Percentiles rank a stretch among this genome's conserved stretches.
Conservation (phyloP, 2,888 invertebrate genomes). For the Orthonevra nobilis region DNA sequence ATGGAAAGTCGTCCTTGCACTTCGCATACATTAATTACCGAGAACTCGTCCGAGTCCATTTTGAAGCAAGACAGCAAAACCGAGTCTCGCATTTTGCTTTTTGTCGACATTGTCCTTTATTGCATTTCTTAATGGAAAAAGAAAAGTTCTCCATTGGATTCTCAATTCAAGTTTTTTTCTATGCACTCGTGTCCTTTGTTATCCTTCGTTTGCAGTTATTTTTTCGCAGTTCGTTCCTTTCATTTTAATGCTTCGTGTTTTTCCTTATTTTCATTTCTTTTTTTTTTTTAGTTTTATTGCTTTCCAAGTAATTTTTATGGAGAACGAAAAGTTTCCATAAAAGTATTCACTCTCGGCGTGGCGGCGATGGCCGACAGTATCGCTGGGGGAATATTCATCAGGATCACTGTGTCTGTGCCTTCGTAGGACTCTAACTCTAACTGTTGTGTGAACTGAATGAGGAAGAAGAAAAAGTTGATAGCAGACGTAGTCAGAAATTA, state of each 20-base stretch:
- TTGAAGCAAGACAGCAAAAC: not conserved
- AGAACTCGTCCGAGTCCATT: not conserved
- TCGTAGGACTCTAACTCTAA: no score
- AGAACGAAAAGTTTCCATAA: constrained; percentile 20
- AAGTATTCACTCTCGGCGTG: constrained; percentile 29
- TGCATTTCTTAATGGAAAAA: constrained; percentile 61
- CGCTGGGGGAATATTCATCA: constrained; percentile 57
- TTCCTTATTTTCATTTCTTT: no score
- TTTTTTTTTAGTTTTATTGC: constrained; percentile 18
- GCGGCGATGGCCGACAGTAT: no score
- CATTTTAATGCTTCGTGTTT: no score
- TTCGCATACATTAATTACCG: constrained; percentile 54
- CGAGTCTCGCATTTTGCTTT: constrained; percentile 44
- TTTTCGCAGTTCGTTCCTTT: not conserved
- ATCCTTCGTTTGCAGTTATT: constrained; percentile 31
- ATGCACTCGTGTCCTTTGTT: constrained; percentile 20
- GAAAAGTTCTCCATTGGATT: constrained; percentile 56
- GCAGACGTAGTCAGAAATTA: constrained; percentile 47
- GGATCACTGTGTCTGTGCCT: constrained; percentile 8
- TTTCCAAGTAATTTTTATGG: constrained; percentile 36
- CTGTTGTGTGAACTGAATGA: constrained; percentile 12
- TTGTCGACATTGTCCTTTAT: constrained; percentile 42
- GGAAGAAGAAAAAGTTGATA: constrained; percentile 21
- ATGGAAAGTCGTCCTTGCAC: constrained; percentile 32
- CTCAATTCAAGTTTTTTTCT: constrained; percentile 3